phyloP scores from a whole-genome alignment of 2,888 invertebrate genomes.

The Limnephilus lunatus region DNA sequence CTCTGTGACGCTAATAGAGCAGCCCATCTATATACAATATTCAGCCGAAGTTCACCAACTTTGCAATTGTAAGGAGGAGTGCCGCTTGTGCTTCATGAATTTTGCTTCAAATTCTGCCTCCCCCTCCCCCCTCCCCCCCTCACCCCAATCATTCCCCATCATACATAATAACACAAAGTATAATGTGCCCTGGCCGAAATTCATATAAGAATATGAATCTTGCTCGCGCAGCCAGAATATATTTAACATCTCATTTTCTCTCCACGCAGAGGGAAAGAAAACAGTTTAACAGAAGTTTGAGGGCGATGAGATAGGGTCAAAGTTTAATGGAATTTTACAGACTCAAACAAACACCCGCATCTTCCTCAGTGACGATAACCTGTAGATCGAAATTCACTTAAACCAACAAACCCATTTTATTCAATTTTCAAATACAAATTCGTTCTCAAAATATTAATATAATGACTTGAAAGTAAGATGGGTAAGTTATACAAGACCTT shows the following conservation, averaged over 20 bases:
- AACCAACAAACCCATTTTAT: not conserved
- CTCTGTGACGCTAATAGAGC: conserved; percentile 65
- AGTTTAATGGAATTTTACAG: conserved; percentile 53
- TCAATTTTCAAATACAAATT: not conserved
- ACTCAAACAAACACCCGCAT: not conserved
- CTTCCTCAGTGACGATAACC: not conserved
- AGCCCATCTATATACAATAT: conserved; percentile 66
- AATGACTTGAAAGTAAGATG: not conserved
- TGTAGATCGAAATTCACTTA: conserved; percentile 6
- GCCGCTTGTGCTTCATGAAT: conserved; percentile 68
- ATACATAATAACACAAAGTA: conserved; percentile 77
- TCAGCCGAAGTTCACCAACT: conserved; percentile 71
- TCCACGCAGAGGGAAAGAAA: conserved; percentile 49
- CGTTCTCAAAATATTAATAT: not conserved
- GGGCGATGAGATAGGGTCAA: conserved; percentile 49
- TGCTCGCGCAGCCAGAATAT: conserved; percentile 68
- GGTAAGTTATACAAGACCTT: not conserved
- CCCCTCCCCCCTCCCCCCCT: conserved; percentile 65
- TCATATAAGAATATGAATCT: conserved; percentile 73
- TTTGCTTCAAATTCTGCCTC: conserved; percentile 75
- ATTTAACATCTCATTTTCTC: conserved; percentile 63
- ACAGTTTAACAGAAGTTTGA: conserved; percentile 53
- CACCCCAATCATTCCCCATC: conserved; percentile 72
- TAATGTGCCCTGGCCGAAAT: conserved; percentile 72
- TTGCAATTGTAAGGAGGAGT: conserved; percentile 78